Evolutionary conservation across 2,888 invertebrate genomes (phyloP).

Genomic region (Zhengitettix transpicula): DNA sequence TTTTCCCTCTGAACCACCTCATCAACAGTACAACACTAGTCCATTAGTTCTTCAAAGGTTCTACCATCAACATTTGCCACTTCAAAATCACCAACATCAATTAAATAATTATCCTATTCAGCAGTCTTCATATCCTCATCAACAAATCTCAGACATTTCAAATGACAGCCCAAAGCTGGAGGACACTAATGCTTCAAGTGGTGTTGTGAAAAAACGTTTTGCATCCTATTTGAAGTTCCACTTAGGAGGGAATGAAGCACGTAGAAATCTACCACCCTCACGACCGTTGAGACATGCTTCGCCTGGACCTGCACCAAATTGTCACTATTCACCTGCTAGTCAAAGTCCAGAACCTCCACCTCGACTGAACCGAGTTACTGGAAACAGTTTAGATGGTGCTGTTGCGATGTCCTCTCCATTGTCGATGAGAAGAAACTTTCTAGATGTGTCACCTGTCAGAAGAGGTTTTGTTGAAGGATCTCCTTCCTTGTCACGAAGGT

Average conservation of each 20-base stretch:
- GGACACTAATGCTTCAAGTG: conserved; percentile 3
- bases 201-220: conserved; percentile 50
- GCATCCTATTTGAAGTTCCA: conserved; percentile 71
- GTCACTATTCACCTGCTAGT: conserved; percentile 22
- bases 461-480: conserved; percentile 23
- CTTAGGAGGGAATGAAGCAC: conserved; percentile 26
- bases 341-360: conserved; percentile 45
- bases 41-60: conserved; percentile 62
- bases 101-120: conserved; percentile 4
- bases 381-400: conserved; percentile 4
- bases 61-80: conserved; percentile 47
- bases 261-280: conserved; percentile 19
- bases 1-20: conserved; percentile 15
- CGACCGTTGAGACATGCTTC: conserved; percentile 18
- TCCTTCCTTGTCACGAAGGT: conserved; percentile 38
- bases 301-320: conserved; percentile 11
- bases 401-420: conserved; percentile 26
- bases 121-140: conserved; percentile 4
- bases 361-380: conserved; percentile 23
- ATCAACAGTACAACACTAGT: conserved; percentile 50
- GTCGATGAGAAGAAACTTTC: conserved; percentile 37
- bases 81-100: conserved; percentile 21
- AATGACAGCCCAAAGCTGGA: conserved; percentile 2
- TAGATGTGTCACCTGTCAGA: conserved; percentile 28
- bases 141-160: neutral